phyloP scores from a whole-genome alignment of 1,140 invertebrate genomes.

The Drosophila sproati region DNA sequence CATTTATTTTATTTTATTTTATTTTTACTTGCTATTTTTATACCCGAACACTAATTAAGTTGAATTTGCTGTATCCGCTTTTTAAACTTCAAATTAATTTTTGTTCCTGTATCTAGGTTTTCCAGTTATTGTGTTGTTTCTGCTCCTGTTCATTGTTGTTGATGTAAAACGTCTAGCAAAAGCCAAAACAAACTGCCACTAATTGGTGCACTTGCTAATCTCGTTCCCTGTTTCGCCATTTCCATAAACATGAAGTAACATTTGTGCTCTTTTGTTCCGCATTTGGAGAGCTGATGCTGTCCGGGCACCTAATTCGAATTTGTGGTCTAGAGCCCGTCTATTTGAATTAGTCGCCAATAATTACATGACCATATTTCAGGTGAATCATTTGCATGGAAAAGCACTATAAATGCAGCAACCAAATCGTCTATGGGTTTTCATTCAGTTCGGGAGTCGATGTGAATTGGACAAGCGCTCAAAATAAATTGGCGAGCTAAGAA shows the following conservation, averaged over 20 bases:
- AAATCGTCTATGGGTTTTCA: neutral
- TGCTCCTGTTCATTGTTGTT: slow-evolving; percentile 7
- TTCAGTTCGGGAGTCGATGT: too few relatives aligned
- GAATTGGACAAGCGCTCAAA: too few relatives aligned
- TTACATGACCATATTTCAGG: slow-evolving; percentile 23
- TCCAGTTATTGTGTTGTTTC: too few relatives aligned
- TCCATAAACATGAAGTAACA: slow-evolving; percentile 17
- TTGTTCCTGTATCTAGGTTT: too few relatives aligned
- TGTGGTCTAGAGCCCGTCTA: slow-evolving; percentile 38
- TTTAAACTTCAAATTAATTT: too few relatives aligned
- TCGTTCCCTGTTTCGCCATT: slow-evolving; percentile 20
- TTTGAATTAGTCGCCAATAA: slow-evolving; percentile 38
- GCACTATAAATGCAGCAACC: slow-evolving; percentile 5
- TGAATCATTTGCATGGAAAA: slow-evolving; percentile 16
- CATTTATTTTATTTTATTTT: too few relatives aligned
- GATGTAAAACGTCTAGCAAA: slow-evolving; percentile 6
- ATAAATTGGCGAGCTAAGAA: too few relatives aligned
- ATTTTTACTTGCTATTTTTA: too few relatives aligned
- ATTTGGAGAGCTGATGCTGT: slow-evolving; percentile 1
- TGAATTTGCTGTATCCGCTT: too few relatives aligned
- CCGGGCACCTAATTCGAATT: slow-evolving; percentile 43
- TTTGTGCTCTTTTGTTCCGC: slow-evolving; percentile 26
- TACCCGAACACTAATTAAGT: too few relatives aligned
- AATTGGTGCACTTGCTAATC: slow-evolving; percentile 4
- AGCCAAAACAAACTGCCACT: slow-evolving; percentile 7